Conservation (phyloP, 2,797 vertebrate species). For the Okamejei kenojei region DNA sequence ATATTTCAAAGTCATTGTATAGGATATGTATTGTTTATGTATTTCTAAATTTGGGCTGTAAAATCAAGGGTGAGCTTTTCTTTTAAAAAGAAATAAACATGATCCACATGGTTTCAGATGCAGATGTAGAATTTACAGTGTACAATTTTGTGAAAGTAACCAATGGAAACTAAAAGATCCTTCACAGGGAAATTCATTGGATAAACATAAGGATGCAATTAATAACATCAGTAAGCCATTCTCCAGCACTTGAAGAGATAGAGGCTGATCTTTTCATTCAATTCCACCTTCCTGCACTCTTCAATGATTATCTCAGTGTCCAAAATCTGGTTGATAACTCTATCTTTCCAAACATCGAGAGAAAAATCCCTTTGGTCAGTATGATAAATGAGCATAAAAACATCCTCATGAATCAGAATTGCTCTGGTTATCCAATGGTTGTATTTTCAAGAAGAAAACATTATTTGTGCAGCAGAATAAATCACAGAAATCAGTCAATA, state of each 20-base stretch:
- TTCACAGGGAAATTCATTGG: neutral
- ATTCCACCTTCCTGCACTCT: too few relatives aligned
- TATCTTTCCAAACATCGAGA: neutral
- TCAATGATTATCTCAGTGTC: too few relatives aligned
- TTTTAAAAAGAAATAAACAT: neutral
- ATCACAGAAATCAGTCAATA: neutral
- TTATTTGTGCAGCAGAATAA: neutral
- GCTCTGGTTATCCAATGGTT: neutral
- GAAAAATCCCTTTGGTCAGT: neutral
- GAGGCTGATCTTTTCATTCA: too few relatives aligned
- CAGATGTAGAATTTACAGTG: too few relatives aligned
- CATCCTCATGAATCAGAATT: neutral
- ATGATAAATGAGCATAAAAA: neutral
- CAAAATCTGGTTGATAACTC: too few relatives aligned
- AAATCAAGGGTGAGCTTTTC: neutral
- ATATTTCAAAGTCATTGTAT: neutral
- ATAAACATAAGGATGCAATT: too few relatives aligned
- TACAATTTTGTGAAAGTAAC: neutral
- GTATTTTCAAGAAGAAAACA: neutral
- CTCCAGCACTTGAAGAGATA: too few relatives aligned
- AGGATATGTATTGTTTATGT: neutral
- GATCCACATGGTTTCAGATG: neutral
- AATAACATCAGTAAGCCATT: too few relatives aligned
- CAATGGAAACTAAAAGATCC: neutral
- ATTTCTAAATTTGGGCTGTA: neutral